phyloP scores from a whole-genome alignment of 1,140 invertebrate genomes.

The Zelostemma sp. region DNA sequence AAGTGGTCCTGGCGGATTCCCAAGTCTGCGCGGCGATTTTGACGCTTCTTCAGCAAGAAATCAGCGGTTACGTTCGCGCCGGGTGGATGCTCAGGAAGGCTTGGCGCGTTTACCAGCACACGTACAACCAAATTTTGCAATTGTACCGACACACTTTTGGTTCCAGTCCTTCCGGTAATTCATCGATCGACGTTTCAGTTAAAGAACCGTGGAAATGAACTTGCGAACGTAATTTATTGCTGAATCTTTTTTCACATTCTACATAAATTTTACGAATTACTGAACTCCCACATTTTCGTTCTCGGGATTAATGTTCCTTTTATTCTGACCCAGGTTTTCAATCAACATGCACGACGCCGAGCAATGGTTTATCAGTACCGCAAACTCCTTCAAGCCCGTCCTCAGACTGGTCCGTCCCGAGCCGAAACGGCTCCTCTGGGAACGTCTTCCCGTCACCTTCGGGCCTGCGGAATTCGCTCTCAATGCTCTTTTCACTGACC shows the following conservation, averaged over 20 bases:
- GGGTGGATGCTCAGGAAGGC: constrained; percentile 81
- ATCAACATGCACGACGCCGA: constrained; percentile 42
- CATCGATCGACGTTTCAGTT: too few species aligned
- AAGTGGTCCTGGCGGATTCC: constrained; percentile 79
- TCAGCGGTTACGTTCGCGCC: constrained; percentile 78
- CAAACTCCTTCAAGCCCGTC: constrained; percentile 55
- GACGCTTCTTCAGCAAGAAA: constrained; percentile 77
- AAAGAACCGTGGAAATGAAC: too few species aligned
- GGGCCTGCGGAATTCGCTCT: constrained; percentile 64
- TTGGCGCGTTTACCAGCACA: constrained; percentile 81
- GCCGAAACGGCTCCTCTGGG: constrained; percentile 45
- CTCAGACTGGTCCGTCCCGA: constrained; percentile 34
- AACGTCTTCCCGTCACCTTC: constrained; percentile 52
- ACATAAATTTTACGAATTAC: too few species aligned
- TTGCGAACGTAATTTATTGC: too few species aligned
- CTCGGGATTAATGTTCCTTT: too few species aligned
- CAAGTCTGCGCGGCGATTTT: constrained; percentile 77
- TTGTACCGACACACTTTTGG: constrained; percentile 70
- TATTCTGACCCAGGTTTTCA: constrained; percentile 46
- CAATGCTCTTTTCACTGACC: constrained; percentile 64
- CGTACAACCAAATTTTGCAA: constrained; percentile 74
- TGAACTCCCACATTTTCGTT: too few species aligned
- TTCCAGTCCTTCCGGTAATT: constrained; percentile 54
- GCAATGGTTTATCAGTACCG: constrained; percentile 34
- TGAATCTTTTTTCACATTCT: too few species aligned